phyloP scores from a whole-genome alignment of 2,888 invertebrate species.

The Lucinisca nassula region DNA sequence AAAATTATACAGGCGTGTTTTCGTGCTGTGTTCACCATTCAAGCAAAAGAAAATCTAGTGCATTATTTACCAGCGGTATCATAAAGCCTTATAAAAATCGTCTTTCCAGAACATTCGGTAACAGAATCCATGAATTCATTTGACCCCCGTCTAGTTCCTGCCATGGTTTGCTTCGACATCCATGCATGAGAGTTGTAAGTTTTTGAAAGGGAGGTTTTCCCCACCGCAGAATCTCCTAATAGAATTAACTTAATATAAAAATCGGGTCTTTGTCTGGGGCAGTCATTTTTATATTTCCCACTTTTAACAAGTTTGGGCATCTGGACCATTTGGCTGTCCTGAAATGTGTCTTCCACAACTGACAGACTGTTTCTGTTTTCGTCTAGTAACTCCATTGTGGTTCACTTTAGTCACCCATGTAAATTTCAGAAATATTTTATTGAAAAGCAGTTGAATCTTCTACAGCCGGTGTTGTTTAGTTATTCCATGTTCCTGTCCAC shows the following conservation, averaged over 20 bases:
- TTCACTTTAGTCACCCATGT: no score
- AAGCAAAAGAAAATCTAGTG: no score
- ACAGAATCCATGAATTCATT: neutral
- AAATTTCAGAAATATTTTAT: no score
- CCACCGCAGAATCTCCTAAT: conserved; percentile 51
- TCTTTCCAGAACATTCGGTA: conserved; percentile 16
- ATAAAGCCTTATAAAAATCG: conserved; percentile 43
- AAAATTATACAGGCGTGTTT: no score
- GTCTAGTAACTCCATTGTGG: neutral
- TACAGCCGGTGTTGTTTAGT: no score
- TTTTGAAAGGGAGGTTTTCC: conserved; percentile 40
- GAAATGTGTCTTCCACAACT: neutral
- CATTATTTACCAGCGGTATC: conserved; percentile 67
- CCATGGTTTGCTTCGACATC: neutral
- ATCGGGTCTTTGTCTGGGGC: neutral
- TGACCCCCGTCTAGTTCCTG: neutral
- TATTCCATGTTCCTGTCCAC: no score
- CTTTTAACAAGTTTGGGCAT: neutral
- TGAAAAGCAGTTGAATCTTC: no score
- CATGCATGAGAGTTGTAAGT: neutral
- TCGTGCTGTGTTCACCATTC: no score
- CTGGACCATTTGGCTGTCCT: neutral
- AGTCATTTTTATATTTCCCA: neutral
- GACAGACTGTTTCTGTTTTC: neutral
- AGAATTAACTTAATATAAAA: conserved; percentile 35